Evolutionary conservation across 2,113 vertebrate genomes (phyloP), one percentile per base, ranked within the genome.

Genomic region (Cinclus cinclus): DNA sequence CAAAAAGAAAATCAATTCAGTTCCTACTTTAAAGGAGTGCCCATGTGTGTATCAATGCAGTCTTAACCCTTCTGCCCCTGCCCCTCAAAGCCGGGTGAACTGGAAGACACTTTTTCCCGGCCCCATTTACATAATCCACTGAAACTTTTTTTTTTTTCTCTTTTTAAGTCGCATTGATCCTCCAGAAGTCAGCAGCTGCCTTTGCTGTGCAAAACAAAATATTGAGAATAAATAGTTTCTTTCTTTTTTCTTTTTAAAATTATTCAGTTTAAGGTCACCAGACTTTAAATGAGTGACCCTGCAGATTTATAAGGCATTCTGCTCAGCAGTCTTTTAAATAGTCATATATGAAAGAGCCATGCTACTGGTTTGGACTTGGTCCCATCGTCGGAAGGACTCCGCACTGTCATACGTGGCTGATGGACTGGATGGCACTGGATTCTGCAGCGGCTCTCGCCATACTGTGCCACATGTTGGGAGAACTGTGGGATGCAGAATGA

Each of bases 171-270:
- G 94, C 97, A 98, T 96, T 97, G 97, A 98, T 98, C 97, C 97
- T 98, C 98, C 97, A 97, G 98, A 98, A 98, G 98, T 98, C 98
- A 98, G 98, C 99, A 99, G 99, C 99, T 99, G 99, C 99, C 99
- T 98, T 99, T 97, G 98, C 99, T 99, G 99, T 99, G 99, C 99
- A 99, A 99, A 99, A 99, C 98, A 99, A 98, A 98, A 98, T 98
- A 98, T 98, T 96, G 98, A 99, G 99, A 99, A 99, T 99, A 99
- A 99, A 99, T 99, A 99, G 98, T 95, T 98, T 98, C 98, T 98
- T 98, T 98, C 97, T 98, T 98, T 74, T 98, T 15, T 96, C 97
- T 98, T 27, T 97, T 98, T 97, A 95, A 97, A 98, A 98, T 98
- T 97, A 96, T 98, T 98, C 98, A 98, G 97, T 98, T 98, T 98